Conservation (phyloP, 2,113 vertebrate species). For the Corythornis madagascariensis region DNA sequence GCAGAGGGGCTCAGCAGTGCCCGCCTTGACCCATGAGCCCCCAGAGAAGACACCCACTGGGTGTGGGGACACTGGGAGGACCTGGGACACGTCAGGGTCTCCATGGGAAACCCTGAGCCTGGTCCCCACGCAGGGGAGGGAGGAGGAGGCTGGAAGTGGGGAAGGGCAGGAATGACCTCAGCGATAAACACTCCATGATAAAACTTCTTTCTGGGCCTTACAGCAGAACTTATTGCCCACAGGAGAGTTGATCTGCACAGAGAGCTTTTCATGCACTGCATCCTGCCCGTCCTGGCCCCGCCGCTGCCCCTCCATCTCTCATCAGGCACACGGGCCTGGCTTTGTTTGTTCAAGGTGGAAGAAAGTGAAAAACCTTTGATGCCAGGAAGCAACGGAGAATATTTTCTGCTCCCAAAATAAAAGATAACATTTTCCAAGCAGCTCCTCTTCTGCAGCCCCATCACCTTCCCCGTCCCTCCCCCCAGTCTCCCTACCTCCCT, state of each 20-base stretch:
- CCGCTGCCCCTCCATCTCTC: constrained; percentile 1
- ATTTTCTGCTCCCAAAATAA: constrained; percentile 52
- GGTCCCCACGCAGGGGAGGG: neutral
- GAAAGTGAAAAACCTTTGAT: constrained; percentile 66
- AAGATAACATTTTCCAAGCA: neutral
- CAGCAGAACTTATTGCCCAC: neutral
- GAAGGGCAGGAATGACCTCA: constrained; percentile 36
- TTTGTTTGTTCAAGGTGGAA: constrained; percentile 51
- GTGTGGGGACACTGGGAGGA: fast-evolving
- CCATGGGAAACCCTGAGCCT: neutral
- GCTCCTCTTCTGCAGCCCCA: neutral
- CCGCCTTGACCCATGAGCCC: neutral
- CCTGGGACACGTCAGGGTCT: fast-evolving
- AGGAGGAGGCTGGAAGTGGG: neutral
- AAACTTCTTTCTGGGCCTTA: neutral
- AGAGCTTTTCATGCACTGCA: neutral
- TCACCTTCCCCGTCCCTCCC: neutral
- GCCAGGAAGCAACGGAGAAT: constrained; percentile 22
- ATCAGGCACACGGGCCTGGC: neutral
- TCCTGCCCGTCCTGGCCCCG: neutral
- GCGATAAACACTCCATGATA: neutral
- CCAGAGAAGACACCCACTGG: neutral
- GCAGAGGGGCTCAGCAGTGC: fast-evolving
- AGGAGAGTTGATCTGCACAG: neutral
- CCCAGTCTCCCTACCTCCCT: neutral